Evolutionary conservation across 2,113 vertebrate species (phyloP).

Genomic region (Phainopepla nitens): DNA sequence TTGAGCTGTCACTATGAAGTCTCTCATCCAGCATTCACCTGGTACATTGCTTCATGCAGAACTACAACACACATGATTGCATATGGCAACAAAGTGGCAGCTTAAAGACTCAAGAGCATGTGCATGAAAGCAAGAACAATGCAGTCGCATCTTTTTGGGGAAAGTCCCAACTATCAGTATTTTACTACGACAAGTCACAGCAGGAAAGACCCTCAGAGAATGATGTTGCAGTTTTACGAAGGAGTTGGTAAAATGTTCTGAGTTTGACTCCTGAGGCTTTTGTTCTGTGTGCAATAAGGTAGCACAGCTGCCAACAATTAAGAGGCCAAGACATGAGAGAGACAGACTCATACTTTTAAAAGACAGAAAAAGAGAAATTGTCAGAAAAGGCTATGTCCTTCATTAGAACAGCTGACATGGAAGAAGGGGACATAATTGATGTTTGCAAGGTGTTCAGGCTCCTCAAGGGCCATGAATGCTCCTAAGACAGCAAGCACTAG

Average conservation of each 20-base stretch:
- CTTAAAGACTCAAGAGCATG: not conserved
- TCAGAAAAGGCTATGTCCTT: not conserved
- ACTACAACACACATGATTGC: not conserved
- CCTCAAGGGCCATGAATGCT: not conserved
- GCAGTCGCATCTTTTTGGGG: not conserved
- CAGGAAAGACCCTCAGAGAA: not conserved
- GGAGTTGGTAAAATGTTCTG: not conserved
- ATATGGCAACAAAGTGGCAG: not conserved
- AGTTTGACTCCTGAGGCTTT: not conserved
- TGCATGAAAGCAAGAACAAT: not conserved
- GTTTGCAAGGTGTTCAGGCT: accelerated
- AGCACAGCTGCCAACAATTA: not conserved
- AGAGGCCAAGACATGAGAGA: not conserved
- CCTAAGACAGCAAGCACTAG: not conserved
- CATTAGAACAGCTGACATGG: not conserved
- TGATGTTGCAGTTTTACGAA: not conserved
- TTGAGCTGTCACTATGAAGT: not conserved
- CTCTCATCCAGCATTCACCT: not conserved
- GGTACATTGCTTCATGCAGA: not conserved
- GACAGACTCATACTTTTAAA: not conserved
- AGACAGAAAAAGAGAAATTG: not conserved
- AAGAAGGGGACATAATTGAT: not conserved
- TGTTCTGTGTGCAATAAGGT: not conserved
- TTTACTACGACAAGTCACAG: not conserved
- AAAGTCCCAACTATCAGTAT: not conserved